Evolutionary conservation across 35 echinoderm and acorn worm species (phyloP), one percentile per base, ranked within the genome.

Genomic region (Lytechinus pictus): DNA sequence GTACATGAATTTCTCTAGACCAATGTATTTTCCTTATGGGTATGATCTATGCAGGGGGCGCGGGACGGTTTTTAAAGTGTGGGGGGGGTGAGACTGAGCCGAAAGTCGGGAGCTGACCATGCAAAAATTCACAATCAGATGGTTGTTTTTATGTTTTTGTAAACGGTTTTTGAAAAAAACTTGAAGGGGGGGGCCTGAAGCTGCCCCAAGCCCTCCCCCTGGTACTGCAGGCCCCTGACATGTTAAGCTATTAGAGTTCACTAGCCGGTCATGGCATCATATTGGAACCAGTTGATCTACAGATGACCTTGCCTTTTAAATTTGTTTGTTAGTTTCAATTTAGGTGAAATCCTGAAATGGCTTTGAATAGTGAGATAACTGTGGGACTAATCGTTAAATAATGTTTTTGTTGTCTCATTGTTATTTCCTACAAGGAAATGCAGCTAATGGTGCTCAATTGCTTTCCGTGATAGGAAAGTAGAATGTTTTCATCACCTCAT

Each of bases 321-420:
- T 79, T 79, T 79, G 66, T 24, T 71, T 79, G n/a, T 79, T 79
- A 79, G 66, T 79, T 79, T 79, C 66, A 79, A 79, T 24, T 79
- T 79, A 79, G 66, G 19, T 24, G 66, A 24, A 79, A 79, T 79
- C 66, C 66, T 79, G 66, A 79, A 21, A 19, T 71, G 61, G 24
- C 61, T 71, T 71, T 19, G 14, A 71, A 71, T 19, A 19, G 14
- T 71, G 61, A 71, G 16, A 79, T 24, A 16, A n/a, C 19, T 79
- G 19, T 79, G 66, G 21, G 66, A 79, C 66, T 24, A n/a, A 79
- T 16, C 66, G 0, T 79, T 79, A 4, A 79, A 24, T 16, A n/a
- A 16, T 79, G 66, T 79, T 79, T 79, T 79, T 79, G 66, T 79
- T 24, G 66, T n/a, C 66, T 79, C n/a, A 44, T 79, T 79, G 66